These are phyloP conservation scores for Parnassius mnemosyne DNA, from an alignment of 2,888 invertebrate species.

Conservation along the genomic window DNA sequence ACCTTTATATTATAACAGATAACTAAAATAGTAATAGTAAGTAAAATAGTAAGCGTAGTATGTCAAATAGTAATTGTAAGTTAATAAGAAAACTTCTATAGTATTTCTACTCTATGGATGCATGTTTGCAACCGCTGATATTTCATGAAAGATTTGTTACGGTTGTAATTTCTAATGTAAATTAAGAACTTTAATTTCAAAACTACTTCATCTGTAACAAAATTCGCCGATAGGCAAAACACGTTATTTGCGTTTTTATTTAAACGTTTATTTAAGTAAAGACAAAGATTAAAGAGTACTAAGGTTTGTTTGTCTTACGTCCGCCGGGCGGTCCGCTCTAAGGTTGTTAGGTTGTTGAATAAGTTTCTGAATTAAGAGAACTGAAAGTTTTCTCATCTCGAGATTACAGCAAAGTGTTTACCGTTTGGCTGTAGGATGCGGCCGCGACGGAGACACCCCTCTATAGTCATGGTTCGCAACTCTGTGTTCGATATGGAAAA, in stretches of 20 bases:
- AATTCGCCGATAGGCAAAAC: conserved; percentile 7
- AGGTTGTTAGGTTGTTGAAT: conserved; percentile 81
- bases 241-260: conserved; percentile 30
- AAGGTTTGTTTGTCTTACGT: conserved; percentile 74
- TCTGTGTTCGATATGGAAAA: conserved; percentile 33
- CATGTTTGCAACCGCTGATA: conserved; percentile 5
- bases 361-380: conserved; percentile 82
- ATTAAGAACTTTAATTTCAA: background rate
- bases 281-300: conserved; percentile 67
- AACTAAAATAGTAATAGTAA: too few species aligned
- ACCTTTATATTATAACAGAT: too few species aligned
- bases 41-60: background rate
- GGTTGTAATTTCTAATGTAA: background rate
- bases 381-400: conserved; percentile 82
- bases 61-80: too few species aligned
- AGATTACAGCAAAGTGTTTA: conserved; percentile 82
- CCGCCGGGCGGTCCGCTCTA: conserved; percentile 70
- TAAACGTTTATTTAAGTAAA: conserved; percentile 56
- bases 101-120: conserved; percentile 6
- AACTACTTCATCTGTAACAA: background rate
- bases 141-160: conserved; percentile 4
- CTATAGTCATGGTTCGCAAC: conserved; percentile 39
- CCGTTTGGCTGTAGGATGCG: conserved; percentile 78
- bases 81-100: conserved; percentile 18
- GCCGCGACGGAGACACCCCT: conserved; percentile 51